These are phyloP conservation scores for Clarias macrocephalus DNA, from an alignment of 2,113 vertebrate species.

Conservation along the genomic window DNA sequence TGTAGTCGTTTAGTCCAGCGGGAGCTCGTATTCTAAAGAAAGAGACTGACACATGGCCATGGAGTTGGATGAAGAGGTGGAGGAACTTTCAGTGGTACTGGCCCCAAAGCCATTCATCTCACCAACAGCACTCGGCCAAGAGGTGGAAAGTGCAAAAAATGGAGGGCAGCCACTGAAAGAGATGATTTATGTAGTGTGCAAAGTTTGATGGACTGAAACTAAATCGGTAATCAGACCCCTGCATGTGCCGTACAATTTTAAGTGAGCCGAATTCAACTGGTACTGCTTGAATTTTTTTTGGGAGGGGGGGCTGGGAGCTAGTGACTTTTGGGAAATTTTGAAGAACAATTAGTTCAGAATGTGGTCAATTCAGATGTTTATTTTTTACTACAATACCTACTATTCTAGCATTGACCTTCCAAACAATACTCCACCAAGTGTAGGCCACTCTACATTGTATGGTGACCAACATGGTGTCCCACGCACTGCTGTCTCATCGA, in stretches of 20 bases:
- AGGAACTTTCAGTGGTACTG: slow-evolving; percentile 3
- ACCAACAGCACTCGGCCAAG: background rate
- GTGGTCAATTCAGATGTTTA: background rate
- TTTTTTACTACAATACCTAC: slow-evolving; percentile 9
- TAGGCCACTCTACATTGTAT: background rate
- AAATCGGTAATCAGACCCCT: slow-evolving; percentile 24
- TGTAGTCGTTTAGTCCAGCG: slow-evolving; percentile 14
- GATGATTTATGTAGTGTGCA: slow-evolving; percentile 47
- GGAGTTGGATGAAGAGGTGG: slow-evolving; percentile 11
- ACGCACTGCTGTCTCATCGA: background rate
- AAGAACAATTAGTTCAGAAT: slow-evolving; percentile 9
- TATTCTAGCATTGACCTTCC: background rate
- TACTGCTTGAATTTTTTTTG: background rate
- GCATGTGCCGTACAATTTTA: slow-evolving; percentile 20
- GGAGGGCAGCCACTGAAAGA: slow-evolving; percentile 14
- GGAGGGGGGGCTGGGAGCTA: background rate
- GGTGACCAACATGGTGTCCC: background rate
- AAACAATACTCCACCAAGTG: slow-evolving; percentile 22
- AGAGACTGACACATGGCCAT: background rate
- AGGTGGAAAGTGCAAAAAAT: slow-evolving; percentile 11
- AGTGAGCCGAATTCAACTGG: slow-evolving; percentile 1
- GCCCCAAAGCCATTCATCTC: slow-evolving; percentile 15
- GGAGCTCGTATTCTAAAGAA: background rate
- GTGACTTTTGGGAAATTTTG: background rate
- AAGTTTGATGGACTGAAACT: slow-evolving; percentile 40